Evolutionary conservation across 2,113 vertebrate genomes (phyloP), one percentile per base, ranked within the genome.

Genomic region (Gopherus flavomarginatus): DNA sequence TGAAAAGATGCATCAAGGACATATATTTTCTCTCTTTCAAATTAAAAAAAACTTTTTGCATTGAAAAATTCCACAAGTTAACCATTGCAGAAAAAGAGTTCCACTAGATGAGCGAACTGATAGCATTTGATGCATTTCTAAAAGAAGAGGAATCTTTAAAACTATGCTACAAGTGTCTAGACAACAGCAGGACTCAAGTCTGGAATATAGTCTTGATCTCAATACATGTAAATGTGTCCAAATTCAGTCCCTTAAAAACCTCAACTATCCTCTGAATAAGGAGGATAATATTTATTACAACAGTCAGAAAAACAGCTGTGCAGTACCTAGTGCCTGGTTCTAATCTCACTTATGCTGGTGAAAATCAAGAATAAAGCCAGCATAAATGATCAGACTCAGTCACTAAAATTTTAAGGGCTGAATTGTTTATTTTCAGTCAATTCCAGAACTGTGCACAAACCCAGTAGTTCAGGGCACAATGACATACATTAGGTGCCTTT

Each of bases 1-100:
- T 96, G 65, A 97, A 88, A 97, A 98, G 94, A 96, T 84, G 53
- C 78, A 97, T 97, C 94, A 97, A 98, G 96, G 92, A 95, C 90
- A 94, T 35, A 77, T 93, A 85, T 90, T 92, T 50, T 82, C 38
- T 95, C 86, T 87, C 92, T 90, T 88, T 77, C 87, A 87, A 87
- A n/a, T 1, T 72, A n/a, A 86, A 54, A 42, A 96, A 92, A 94
- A 92, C 35, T 95, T 96, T 83, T 97, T 89, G 81, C 14, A 90
- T 4, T 96, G 75, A 92, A 96, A 97, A 95, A 52, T 56, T 82
- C 21, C 75, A 54, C 44, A 89, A 53, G 56, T 97, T 91, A 95
- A 92, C 82, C 89, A 97, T 90, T 3, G 2, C 82, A 85, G 96
- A 65, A 53, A 95, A 97, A 84, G 14, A 24, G 35, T 91, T 95